These are phyloP conservation scores for Spodoptera exigua DNA, from an alignment of 2,888 invertebrate genomes.

Conservation along the genomic window DNA sequence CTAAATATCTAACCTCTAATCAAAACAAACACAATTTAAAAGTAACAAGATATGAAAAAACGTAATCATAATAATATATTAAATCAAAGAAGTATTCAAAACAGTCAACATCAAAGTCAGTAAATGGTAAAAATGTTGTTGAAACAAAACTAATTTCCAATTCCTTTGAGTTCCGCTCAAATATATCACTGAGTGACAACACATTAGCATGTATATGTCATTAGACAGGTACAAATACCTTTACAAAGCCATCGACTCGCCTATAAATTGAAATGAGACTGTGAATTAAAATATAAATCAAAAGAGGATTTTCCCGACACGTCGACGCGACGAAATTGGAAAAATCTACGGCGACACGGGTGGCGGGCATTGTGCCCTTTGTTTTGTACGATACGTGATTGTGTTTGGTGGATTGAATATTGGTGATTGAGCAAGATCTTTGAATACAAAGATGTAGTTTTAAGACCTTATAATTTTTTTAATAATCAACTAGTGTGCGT, in stretches of 20 bases:
- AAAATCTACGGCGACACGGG: constrained; percentile 71
- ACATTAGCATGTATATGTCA: constrained; percentile 81
- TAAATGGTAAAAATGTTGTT: constrained; percentile 4
- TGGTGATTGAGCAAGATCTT: background rate
- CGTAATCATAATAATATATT: too few species aligned
- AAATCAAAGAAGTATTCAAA: constrained; percentile 1
- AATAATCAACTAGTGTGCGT: too few species aligned
- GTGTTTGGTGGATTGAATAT: too few species aligned
- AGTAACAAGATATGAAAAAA: too few species aligned
- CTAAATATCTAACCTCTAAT: too few species aligned
- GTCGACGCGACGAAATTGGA: constrained; percentile 84
- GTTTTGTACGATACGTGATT: constrained; percentile 12
- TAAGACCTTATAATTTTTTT: too few species aligned
- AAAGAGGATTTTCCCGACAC: constrained; percentile 86
- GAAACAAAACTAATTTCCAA: constrained; percentile 49
- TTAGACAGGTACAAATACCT: constrained; percentile 84
- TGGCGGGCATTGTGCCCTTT: constrained; percentile 45
- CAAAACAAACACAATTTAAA: too few species aligned
- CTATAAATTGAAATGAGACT: constrained; percentile 87
- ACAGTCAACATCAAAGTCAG: constrained; percentile 1
- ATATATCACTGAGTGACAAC: constrained; percentile 55
- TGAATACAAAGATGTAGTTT: background rate
- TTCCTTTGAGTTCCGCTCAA: constrained; percentile 57
- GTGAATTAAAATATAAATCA: constrained; percentile 89
- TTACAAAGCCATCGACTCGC: constrained; percentile 68